Base-by-base conservation (phyloP, 1,140 invertebrate species). In the Caenorhabditis brenneri region DNA sequence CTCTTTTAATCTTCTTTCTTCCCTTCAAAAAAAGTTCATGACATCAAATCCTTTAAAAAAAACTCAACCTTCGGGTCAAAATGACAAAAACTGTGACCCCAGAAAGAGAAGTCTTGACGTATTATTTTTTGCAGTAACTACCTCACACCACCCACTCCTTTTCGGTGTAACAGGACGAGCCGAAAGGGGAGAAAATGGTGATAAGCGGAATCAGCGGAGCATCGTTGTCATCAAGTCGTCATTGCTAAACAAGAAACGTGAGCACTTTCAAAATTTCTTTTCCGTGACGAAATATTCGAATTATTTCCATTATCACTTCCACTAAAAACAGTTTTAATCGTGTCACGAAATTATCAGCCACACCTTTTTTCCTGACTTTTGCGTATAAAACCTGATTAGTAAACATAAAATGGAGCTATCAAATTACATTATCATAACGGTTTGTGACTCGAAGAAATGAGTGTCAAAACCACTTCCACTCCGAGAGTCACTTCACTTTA, bases 191-290 rank as follows among this genome's bases (percentile, higher is more conserved):
- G 48, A 53, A 80, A 51, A 80, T 80, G 78, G 33, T 80, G 65
- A 74, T 74, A 74, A 74, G 65, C n/a, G 22, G 65, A 42, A 74
- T 29, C n/a, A 19, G 4, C 36, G 36, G n/a, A 74, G 65, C 36
- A 42, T 74, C n/a, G 29, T 74, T 46, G 33, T 74, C 33, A 42
- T 74, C 65, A 16, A 24, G 36, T 46, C 65, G 36, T 74, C 65
- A 74, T 74, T 74, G 12, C 36, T 74, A 12, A 74, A n/a, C n/a
- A n/a, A n/a, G n/a, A 74, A 74, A 65, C 58, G 58, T 74, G n/a
- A 33, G 65, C 15, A 27, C 36, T 74, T 24, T 42, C 36, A 4
- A n/a, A n/a, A n/a, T n/a, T n/a, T n/a, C n/a, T n/a, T n/a, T n/a
- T n/a, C n/a, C n/a, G n/a, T n/a, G n/a, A n/a, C n/a, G n/a, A n/a